Percentiles rank a stretch among this genome's conserved stretches.
phyloP scores from a whole-genome alignment of 2,888 invertebrate species.

The Sceliomorpha sp. region DNA sequence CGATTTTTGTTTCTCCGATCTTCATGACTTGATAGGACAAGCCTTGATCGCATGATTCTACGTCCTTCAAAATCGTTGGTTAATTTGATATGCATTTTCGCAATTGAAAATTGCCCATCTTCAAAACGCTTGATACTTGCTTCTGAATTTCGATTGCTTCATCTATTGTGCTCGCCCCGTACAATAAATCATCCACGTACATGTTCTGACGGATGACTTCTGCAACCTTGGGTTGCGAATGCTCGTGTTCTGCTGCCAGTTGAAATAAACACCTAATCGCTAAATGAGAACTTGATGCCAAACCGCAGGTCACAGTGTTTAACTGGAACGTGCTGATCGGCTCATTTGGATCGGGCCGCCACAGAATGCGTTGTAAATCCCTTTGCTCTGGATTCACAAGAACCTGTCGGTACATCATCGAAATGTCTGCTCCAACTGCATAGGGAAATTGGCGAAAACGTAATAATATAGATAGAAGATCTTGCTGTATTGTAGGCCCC shows the following conservation, averaged over 20 bases:
- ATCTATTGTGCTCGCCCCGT: slow-evolving; percentile 1
- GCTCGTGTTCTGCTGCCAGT: slow-evolving; percentile 46
- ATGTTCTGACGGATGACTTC: too few species aligned
- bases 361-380: slow-evolving; percentile 64
- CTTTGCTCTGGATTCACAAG: slow-evolving; percentile 13
- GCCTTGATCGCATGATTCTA: too few species aligned
- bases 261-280: slow-evolving; percentile 56
- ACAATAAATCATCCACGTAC: slow-evolving; percentile 26
- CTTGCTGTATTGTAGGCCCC: too few species aligned
- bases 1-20: slow-evolving; percentile 4
- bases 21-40: slow-evolving; percentile 4
- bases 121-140: slow-evolving; percentile 4
- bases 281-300: slow-evolving; percentile 55
- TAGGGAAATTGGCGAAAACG: slow-evolving; percentile 50
- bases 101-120: slow-evolving; percentile 4
- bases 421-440: too few species aligned
- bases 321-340: slow-evolving; percentile 23
- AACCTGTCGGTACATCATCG: slow-evolving; percentile 63
- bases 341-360: slow-evolving; percentile 41
- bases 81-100: slow-evolving; percentile 29
- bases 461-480: slow-evolving; percentile 48
- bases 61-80: too few species aligned
- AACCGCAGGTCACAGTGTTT: too few species aligned
- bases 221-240: too few species aligned
- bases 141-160: too few species aligned